Evolutionary conservation across 2,888 invertebrate species (phyloP).

Genomic region (Scelioninae gen. 2): DNA sequence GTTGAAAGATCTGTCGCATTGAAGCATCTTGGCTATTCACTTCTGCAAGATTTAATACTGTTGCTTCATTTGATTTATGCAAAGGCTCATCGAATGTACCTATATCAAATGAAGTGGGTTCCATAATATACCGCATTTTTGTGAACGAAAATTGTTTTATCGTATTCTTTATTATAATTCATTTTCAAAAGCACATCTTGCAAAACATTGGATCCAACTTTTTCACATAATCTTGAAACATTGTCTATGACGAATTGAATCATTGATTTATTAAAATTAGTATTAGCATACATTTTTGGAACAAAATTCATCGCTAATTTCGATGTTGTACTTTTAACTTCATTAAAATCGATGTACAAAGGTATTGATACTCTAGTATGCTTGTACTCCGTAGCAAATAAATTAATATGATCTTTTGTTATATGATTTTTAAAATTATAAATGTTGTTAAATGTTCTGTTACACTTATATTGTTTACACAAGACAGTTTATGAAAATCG

Average conservation of each 20-base stretch:
- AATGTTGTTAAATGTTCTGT: constrained; percentile 17
- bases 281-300: constrained; percentile 34
- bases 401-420: constrained; percentile 1
- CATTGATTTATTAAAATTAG: constrained; percentile 26
- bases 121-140: constrained; percentile 28
- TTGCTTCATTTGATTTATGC: not conserved
- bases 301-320: constrained; percentile 15
- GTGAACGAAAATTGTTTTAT: constrained; percentile 8
- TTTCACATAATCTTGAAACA: constrained; percentile 17
- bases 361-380: too few relatives aligned
- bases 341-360: constrained; percentile 16
- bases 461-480: constrained; percentile 31
- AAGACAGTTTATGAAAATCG: constrained; percentile 9
- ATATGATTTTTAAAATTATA: constrained; percentile 37
- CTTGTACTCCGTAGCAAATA: too few relatives aligned
- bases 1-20: too few relatives aligned
- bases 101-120: constrained; percentile 30
- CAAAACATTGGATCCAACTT: constrained; percentile 20
- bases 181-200: constrained; percentile 17
- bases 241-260: constrained; percentile 40
- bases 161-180: not conserved
- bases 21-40: constrained; percentile 40
- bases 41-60: constrained; percentile 36
- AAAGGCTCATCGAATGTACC: constrained; percentile 12
- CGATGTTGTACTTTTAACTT: not conserved